Base-by-base conservation (phyloP, 2,888 invertebrate genomes). In the Leucoma salicis region DNA sequence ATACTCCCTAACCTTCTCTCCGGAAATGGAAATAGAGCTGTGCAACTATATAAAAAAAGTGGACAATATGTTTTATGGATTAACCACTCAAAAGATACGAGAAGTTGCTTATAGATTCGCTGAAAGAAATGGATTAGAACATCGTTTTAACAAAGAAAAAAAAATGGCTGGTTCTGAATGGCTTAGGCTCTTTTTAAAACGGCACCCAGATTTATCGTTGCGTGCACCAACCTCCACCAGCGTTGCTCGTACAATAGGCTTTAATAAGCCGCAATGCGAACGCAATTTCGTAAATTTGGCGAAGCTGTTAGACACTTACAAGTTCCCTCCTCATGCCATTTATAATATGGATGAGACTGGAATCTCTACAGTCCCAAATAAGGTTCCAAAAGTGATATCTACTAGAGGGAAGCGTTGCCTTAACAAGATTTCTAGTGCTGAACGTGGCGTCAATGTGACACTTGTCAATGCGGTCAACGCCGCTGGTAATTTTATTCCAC, bases 401-500 rank as follows among this genome's bases (percentile, higher is more conserved):
- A 35, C 25, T 11, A 25, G 15, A 5, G 27, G 25, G 12, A 35
- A 35, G 14, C n/a, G 35, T n/a, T 11, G 11, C 2, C 15, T 35
- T 11, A 35, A 15, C 10, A 35, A 35, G 10, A 35, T 35, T 8
- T 35, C 27, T 0, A 35, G 35, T 25, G 27, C 14, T 6, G 35
- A 35, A 25, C 8, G 18, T 13, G 21, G 29, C 12, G 13, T 12
- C 1, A 29, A 29, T 10, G 6, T 10, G 8, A 18, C 27, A 5
- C 28, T 28, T 3, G 29, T 29, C 6, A 18, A 18, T 29, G 46
- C 46, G 12, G 58, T 70, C 60, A 56, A 37, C 46, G 69, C 68
- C 6, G 48, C 53, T 31, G 71, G 72, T 3, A 34, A 56, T 29
- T 58, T 36, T 34, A 25, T 77, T 7, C 71, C 74, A 4, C 74